Base-by-base conservation (phyloP, 1,140 invertebrate species). In the Drosophila watanabei region DNA sequence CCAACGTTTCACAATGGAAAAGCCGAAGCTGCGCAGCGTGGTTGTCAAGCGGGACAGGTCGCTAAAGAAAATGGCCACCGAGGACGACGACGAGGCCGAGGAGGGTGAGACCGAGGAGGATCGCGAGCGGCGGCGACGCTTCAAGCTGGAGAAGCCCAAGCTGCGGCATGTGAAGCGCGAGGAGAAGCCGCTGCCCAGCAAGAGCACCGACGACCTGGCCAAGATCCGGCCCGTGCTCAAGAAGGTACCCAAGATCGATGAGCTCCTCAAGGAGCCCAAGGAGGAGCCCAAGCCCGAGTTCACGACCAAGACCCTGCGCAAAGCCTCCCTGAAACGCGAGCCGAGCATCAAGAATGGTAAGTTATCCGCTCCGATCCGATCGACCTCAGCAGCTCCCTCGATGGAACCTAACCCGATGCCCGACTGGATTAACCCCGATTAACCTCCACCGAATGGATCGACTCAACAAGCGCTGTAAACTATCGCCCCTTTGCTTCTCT, bases 251-350 rank as follows among this genome's bases (percentile, higher is more conserved):
- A 92, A 92, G 60, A 57, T 93, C 52, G 92, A 93, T 75, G 92
- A 93, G 78, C 79, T 93, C 57, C 78, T 92, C 48, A 92, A 93
- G 82, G 92, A 93, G 76, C 82, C 92, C 30, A 92, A 92, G 87
- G 91, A 92, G 70, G 91, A 93, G 76, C 86, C 92, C 56, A 93
- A 93, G 72, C 92, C 92, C 39, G 92, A 93, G 68, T 93, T 93
- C 57, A 92, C 92, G 76, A 92, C 91, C 71, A 92, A 92, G 68
- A 89, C 85, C 70, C 84, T 92, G 64, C 81, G 91, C 57, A 92
- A 92, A 88, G 80, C 91, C 45, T 90, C 91, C 51, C 89, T 92
- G 24, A 92, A 92, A 48, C 90, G 90, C 52, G 91, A 92, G 66
- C 68, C 61, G 56, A 92, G 90, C 84, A 92, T 84, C 37, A 92